Evolutionary conservation across 1,140 invertebrate species (phyloP).

Genomic region (Diploscapter pachys): DNA sequence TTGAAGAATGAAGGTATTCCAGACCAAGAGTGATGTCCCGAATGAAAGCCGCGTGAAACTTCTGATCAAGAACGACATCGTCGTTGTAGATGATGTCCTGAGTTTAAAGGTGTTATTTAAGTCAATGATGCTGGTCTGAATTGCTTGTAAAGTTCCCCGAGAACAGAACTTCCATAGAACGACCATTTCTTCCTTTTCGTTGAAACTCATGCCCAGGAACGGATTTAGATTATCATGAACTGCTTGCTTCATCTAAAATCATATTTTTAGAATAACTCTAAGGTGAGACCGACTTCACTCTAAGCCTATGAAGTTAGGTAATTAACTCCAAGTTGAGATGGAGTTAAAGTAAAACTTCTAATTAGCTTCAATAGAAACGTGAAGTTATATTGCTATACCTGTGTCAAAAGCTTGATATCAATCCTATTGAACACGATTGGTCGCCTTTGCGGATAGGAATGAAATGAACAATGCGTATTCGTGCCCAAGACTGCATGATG

Average conservation of each 20-base stretch:
- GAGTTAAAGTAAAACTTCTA: too few species aligned
- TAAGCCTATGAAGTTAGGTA: neutral
- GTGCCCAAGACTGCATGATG: constrained; percentile 55
- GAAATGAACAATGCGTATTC: constrained; percentile 55
- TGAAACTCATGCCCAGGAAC: constrained; percentile 55
- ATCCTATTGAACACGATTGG: constrained; percentile 47
- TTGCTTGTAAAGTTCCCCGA: constrained; percentile 49
- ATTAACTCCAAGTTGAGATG: neutral
- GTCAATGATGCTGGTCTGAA: neutral
- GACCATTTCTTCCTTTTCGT: constrained; percentile 55
- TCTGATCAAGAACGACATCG: constrained; percentile 48
- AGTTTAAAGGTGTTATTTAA: neutral
- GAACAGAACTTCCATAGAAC: constrained; percentile 58
- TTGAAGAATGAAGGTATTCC: constrained; percentile 53
- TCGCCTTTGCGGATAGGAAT: constrained; percentile 51
- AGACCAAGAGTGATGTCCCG: constrained; percentile 56
- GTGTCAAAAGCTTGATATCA: constrained; percentile 46
- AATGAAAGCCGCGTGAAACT: constrained; percentile 56
- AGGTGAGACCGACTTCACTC: neutral
- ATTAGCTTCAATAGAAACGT: too few species aligned
- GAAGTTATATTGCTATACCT: constrained; percentile 1
- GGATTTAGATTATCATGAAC: constrained; percentile 58
- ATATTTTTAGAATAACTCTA: neutral
- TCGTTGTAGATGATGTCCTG: constrained; percentile 58
- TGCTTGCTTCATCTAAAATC: constrained; percentile 42